Evolutionary conservation across 1,140 invertebrate species (phyloP).

Genomic region (Drosophila funebris): DNA sequence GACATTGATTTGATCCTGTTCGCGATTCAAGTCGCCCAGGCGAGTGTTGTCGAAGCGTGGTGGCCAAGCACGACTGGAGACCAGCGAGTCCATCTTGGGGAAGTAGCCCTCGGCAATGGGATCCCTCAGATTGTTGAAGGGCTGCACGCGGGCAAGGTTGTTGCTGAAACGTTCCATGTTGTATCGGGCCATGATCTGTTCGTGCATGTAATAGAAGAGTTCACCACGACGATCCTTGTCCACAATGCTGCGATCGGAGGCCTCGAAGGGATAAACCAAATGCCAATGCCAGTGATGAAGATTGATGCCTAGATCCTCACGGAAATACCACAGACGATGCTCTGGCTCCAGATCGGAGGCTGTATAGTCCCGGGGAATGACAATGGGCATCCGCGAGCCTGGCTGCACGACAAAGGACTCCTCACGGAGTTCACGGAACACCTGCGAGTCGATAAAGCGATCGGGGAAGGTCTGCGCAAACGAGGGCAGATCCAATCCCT

Average conservation of each 20-base stretch:
- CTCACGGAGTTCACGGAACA: constrained; percentile 88
- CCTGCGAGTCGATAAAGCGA: constrained; percentile 90
- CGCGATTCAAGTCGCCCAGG: constrained; percentile 87
- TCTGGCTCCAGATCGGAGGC: constrained; percentile 90
- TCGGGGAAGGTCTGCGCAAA: constrained; percentile 90
- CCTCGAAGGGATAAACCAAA: constrained; percentile 90
- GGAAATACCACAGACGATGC: constrained; percentile 89
- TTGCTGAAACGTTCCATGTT: constrained; percentile 89
- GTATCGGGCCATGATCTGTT: constrained; percentile 88
- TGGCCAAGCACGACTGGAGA: constrained; percentile 87
- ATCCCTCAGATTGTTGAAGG: constrained; percentile 86
- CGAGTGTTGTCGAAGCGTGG: constrained; percentile 86
- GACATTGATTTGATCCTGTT: constrained; percentile 87
- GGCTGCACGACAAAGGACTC: constrained; percentile 87
- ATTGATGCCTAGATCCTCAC: constrained; percentile 90
- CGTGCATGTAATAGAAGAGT: constrained; percentile 92
- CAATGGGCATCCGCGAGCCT: constrained; percentile 87
- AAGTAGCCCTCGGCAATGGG: constrained; percentile 89
- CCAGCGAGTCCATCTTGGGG: constrained; percentile 88
- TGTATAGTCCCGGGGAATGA: constrained; percentile 89
- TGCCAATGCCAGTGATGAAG: constrained; percentile 94
- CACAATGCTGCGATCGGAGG: constrained; percentile 85
- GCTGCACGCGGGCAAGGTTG: constrained; percentile 85
- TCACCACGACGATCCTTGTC: constrained; percentile 89
- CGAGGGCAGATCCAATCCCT: constrained; percentile 88